Base-by-base conservation (phyloP, 2,113 vertebrate species). In the Hylia prasina region DNA sequence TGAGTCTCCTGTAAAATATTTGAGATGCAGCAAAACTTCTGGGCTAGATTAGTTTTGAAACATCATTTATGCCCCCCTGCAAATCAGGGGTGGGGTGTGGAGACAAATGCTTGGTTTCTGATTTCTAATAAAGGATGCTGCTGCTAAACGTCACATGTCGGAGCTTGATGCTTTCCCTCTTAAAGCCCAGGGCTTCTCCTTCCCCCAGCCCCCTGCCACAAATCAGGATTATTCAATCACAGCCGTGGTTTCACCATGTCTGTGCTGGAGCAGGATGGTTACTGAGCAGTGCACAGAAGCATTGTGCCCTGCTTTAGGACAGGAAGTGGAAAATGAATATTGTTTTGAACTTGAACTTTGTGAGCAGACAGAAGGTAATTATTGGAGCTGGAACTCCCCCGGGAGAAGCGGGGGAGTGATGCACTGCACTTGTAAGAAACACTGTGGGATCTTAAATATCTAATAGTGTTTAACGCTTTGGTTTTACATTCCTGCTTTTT, bases 281-380 rank as follows among this genome's bases (percentile, higher is more conserved):
- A 5, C 93, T 94, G 82, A 86, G 90, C 0, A 10, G 60, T 45
- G 80, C 86, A 84, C 60, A 64, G 96, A 44, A 95, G 86, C 88
- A 8, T 3, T 24, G 88, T 93, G 94, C 72, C 89, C 90, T 84
- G 80, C 7, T 82, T 81, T 57, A 92, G 89, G 83, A 68, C 61
- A 83, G 96, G 96, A 97, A 96, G 90, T 79, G 72, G 93, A 70
- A 92, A 96, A 95, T 81, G 68, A 96, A 84, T 96, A 96, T 96
- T 92, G 85, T 93, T 92, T 96, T 95, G 85, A 93, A 96, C 96
- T 97, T 96, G 85, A 94, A 92, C 94, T 87, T 48, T 20, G 65
- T 13, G 45, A 93, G 90, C 90, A 93, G 90, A 66, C 86, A 65
- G 91, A 87, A 88, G 61, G 92, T 86, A 95, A 93, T 96, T 96